Evolutionary conservation across 2,888 invertebrate genomes (phyloP).

Genomic region (Allophyes oxyacanthae): DNA sequence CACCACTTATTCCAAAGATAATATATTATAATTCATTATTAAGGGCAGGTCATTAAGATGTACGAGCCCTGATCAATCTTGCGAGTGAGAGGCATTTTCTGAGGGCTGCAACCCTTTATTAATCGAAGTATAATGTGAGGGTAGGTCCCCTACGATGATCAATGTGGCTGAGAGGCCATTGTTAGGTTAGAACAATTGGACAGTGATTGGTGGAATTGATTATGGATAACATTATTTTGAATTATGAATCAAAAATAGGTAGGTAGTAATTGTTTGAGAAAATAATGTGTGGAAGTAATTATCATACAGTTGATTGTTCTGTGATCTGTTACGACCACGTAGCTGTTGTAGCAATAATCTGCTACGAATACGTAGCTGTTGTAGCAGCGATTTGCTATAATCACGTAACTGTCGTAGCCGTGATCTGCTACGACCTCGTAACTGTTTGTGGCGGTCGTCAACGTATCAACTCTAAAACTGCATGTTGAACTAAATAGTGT

Average conservation of each 20-base stretch:
- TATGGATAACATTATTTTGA: conserved; percentile 33
- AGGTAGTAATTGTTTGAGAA: too few species aligned
- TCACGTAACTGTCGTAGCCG: too few species aligned
- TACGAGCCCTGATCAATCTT: conserved; percentile 65
- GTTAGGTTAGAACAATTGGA: conserved; percentile 40
- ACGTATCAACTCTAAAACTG: too few species aligned
- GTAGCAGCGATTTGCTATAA: too few species aligned
- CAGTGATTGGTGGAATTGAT: conserved; percentile 43
- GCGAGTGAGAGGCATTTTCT: conserved; percentile 49
- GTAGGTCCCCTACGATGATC: conserved; percentile 30
- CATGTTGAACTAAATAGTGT: too few species aligned
- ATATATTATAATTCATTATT: conserved; percentile 41
- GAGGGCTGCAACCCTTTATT: conserved; percentile 53
- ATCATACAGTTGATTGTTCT: too few species aligned
- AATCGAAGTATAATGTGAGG: conserved; percentile 38
- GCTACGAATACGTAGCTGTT: too few species aligned
- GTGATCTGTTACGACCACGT: too few species aligned
- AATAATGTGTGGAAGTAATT: too few species aligned
- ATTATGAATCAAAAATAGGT: conserved; percentile 1
- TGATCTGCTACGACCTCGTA: too few species aligned
- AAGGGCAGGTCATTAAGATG: conserved; percentile 62
- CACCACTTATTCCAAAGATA: conserved; percentile 5
- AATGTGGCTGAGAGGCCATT: conserved; percentile 35
- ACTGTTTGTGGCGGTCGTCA: too few species aligned
- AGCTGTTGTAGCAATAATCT: too few species aligned